phyloP scores from a whole-genome alignment of 2,888 invertebrate species.

The Drosophila mercatorum region DNA sequence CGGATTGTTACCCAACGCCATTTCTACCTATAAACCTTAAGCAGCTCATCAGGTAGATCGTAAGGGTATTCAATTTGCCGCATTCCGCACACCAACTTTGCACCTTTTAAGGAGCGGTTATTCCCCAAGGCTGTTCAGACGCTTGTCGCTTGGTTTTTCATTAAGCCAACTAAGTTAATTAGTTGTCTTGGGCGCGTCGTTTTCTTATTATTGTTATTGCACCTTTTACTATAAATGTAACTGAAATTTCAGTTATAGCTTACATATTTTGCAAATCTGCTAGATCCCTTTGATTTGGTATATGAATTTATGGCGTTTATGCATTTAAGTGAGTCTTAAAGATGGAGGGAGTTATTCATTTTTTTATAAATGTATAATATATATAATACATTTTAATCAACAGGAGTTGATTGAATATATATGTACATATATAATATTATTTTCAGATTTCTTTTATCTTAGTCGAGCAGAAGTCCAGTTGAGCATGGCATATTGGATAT shows the following conservation, averaged over 20 bases:
- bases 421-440: no score
- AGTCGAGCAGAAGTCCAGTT: no score
- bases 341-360: neutral
- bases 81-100: neutral
- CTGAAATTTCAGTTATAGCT: conserved; percentile 59
- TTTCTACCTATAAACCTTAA: neutral
- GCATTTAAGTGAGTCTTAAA: neutral
- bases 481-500: no score
- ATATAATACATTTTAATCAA: no score
- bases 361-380: no score
- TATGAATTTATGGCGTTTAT: neutral
- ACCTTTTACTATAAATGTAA: conserved; percentile 12
- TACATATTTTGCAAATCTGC: conserved; percentile 53
- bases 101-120: neutral
- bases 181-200: conserved; percentile 48
- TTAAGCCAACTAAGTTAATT: conserved; percentile 69
- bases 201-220: conserved; percentile 7
- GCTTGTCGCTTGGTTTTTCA: conserved; percentile 67
- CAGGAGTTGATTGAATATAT: no score
- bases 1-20: no score
- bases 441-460: no score
- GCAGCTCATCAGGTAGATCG: neutral
- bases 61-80: conserved; percentile 10
- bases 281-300: no score
- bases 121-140: conserved; percentile 27